Base-by-base conservation (phyloP, 2,113 vertebrate genomes). In the Rhagologus leucostigma region DNA sequence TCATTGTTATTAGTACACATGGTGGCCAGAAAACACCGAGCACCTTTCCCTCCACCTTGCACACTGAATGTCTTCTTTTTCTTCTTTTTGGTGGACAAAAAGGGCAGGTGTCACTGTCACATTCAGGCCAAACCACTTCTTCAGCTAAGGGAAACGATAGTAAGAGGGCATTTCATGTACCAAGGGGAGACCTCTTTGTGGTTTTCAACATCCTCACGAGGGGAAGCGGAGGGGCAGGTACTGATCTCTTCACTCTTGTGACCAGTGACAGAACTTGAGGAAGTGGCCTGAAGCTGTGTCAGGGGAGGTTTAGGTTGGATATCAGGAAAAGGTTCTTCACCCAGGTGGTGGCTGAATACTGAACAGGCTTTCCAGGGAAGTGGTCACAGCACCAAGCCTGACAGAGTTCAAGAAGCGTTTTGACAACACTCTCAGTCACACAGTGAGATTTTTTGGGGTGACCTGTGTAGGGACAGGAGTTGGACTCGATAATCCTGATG, bases 211-310 rank as follows among this genome's bases (percentile, higher is more conserved):
- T 8, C 39, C 30, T 68, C n/a, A 16, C 0, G 0, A 55, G 30
- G 11, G 13, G 20, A 53, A n/a, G 62, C 1, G 0, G 47, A 82
- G 17, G 46, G n/a, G 13, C n/a, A 35, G 30, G 46, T 20, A 46
- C 21, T 0, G 0, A 27, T 32, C n/a, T 60, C 24, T 41, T 53
- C 30, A 32, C 13, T 52, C 16, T 53, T 0, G 0, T 46, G 19
- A 39, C 13, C 32, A 41, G 39, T n/a, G 46, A 53, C 37, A 26
- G 39, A 15, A 35, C 24, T 22, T 1, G 0, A 68, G 32, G 24
- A 26, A 76, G 55, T 4, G 12, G 17, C 3, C 3, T 27, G 21
- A 33, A 69, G 26, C 5, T 76, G 63, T 7, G 14, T 47, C 62
- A 35, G 39, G 24, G 30, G 4, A 62, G 3, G 10, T 30, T 62